Evolutionary conservation across 2,888 invertebrate genomes (phyloP).

Genomic region (Rotaria sp.): DNA sequence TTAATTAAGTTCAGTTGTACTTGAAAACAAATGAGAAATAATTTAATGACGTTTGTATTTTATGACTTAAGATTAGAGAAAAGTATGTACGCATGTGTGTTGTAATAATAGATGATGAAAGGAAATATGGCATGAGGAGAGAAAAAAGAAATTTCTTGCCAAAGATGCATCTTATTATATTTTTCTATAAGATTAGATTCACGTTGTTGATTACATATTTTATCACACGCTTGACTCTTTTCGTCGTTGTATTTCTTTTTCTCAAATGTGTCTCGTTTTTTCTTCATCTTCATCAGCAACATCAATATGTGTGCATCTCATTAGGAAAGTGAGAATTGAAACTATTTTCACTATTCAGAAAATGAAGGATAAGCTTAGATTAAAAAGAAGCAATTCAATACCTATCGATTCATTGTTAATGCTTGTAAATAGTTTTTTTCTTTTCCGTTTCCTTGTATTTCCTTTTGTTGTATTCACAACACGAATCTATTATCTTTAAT

Average conservation of each 20-base stretch:
- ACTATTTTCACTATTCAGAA: not conserved
- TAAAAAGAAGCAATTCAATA: not conserved
- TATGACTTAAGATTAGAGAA: not conserved
- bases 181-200: not conserved
- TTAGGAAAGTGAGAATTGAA: not conserved
- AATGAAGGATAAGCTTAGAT: not conserved
- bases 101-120: not conserved
- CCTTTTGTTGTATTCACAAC: not conserved
- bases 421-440: not conserved
- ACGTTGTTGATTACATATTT: not conserved
- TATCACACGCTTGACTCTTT: not conserved
- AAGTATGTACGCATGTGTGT: not conserved
- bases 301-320: not conserved
- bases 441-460: not conserved
- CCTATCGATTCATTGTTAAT: not conserved
- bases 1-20: too few relatives aligned
- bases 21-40: not conserved
- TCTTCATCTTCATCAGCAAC: not conserved
- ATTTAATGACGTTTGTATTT: not conserved
- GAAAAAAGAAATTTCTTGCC: not conserved
- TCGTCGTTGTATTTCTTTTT: not conserved
- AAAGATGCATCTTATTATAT: not conserved
- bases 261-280: not conserved
- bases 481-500: not conserved
- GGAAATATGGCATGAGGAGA: too few relatives aligned